phyloP scores from a whole-genome alignment of 37 sponge, comb jelly and placozoan species.

The Sycon ciliatum region DNA sequence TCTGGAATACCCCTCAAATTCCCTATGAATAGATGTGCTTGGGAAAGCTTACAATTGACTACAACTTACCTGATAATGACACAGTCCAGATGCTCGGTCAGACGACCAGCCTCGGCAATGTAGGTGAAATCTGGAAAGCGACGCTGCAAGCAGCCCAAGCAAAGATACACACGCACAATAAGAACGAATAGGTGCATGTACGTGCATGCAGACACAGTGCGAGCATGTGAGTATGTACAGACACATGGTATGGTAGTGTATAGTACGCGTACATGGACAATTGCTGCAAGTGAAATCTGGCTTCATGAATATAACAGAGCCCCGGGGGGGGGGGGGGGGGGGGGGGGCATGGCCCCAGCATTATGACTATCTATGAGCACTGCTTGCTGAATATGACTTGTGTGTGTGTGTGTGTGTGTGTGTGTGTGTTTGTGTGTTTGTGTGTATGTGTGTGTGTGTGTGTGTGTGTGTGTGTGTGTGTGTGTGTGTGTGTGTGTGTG shows the following conservation, averaged over 20 bases:
- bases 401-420: slow-evolving; percentile 5
- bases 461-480: slow-evolving; percentile 5
- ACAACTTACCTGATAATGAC: slow-evolving; percentile 78
- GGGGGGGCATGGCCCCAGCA: too few species aligned
- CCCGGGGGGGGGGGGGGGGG: too few species aligned
- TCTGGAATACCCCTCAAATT: background rate
- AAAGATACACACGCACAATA: too few species aligned
- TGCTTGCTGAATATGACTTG: too few species aligned
- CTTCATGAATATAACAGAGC: background rate
- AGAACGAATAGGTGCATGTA: background rate
- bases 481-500: slow-evolving; percentile 1
- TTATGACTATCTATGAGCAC: too few species aligned
- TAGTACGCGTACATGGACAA: too few species aligned
- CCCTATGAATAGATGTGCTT: background rate
- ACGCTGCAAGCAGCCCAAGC: slow-evolving; percentile 55
- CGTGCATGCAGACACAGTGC: background rate
- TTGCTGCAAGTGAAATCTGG: too few species aligned
- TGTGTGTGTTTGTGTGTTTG: background rate
- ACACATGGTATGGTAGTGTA: background rate
- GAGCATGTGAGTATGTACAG: background rate
- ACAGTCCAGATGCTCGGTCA: slow-evolving; percentile 89
- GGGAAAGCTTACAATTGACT: background rate
- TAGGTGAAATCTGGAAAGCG: slow-evolving; percentile 95
- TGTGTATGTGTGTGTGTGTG: slow-evolving; percentile 1
- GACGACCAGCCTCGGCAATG: slow-evolving; percentile 74